Base-by-base conservation (phyloP, 2,888 invertebrate species). In the Drosophila crucigera region DNA sequence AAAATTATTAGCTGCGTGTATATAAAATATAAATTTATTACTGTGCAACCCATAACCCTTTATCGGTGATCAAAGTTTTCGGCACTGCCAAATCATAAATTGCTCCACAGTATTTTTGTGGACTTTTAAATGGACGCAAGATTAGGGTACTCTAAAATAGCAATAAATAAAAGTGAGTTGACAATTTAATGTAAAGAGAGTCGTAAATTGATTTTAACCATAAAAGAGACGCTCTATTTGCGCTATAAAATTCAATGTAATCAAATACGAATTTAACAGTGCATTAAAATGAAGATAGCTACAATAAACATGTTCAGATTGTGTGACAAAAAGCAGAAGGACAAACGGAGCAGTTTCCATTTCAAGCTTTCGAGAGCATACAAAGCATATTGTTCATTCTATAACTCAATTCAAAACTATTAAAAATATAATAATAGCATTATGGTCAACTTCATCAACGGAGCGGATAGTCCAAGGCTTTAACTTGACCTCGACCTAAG, bases 401-500 rank as follows among this genome's bases (percentile, higher is more conserved):
- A 11, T 25, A 47, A 33, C 11, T 47, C 19, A 25, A 59, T 33
- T 59, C 1, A n/a, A 47, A 59, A 59, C 59, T 59, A 39, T 28
- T 9, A 16, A 39, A 14, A 56, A 28, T 30, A 14, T 50, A 35
- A 35, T 33, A 28, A 35, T 30, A n/a, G 14, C n/a, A 37, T 37
- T 37, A 19, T 47, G 59, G 11, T n/a, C 49, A 59, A 35, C 33
- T 16, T 50, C 16, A 52, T 14, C n/a, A 28, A 22, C 7, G 11
- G 33, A 28, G n/a, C 33, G 28, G 66, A 25, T 28, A 47, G 22
- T 19, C 30, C 7, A 47, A 47, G 22, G 14, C 3, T 2, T 47
- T n/a, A 35, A n/a, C 35, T 16, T 22, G 52, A 43, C 68, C 59
- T 52, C 22, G 68, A 43, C 39, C 35, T 25, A 22, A 25, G 37